Evolutionary conservation across 2,113 vertebrate species (phyloP).

Genomic region (Setophaga kirtlandii): DNA sequence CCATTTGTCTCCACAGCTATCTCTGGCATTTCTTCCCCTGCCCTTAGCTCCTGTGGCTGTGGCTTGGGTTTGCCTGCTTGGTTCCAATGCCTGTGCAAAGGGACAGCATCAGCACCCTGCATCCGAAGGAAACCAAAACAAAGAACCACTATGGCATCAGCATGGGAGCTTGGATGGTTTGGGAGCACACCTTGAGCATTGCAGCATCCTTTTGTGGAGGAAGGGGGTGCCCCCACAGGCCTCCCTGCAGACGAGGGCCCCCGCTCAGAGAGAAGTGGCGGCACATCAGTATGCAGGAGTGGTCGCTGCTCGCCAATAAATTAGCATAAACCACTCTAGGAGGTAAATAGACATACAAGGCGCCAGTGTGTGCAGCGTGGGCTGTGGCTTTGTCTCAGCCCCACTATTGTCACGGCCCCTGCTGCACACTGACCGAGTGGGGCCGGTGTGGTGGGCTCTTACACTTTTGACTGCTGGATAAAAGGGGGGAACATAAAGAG

Average conservation of each 20-base stretch:
- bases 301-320: slow-evolving; percentile 56
- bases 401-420: slow-evolving; percentile 73
- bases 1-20: slow-evolving; percentile 37
- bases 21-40: neutral
- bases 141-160: neutral
- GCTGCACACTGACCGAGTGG: slow-evolving; percentile 70
- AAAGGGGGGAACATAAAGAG: slow-evolving; percentile 75
- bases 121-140: neutral
- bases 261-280: slow-evolving; percentile 50
- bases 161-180: neutral
- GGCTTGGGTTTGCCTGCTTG: neutral
- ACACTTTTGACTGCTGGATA: slow-evolving; percentile 77
- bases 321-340: slow-evolving; percentile 76
- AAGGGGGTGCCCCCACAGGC: slow-evolving; percentile 15
- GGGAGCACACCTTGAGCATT: neutral
- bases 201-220: slow-evolving; percentile 18
- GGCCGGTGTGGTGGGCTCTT: slow-evolving; percentile 67
- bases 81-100: neutral
- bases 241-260: slow-evolving; percentile 44
- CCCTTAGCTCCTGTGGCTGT: neutral
- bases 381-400: slow-evolving; percentile 72
- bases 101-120: neutral
- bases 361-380: slow-evolving; percentile 66
- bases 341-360: slow-evolving; percentile 76
- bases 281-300: slow-evolving; percentile 70